phyloP scores from a whole-genome alignment of 2,888 invertebrate species.

The Monopis laevigella region DNA sequence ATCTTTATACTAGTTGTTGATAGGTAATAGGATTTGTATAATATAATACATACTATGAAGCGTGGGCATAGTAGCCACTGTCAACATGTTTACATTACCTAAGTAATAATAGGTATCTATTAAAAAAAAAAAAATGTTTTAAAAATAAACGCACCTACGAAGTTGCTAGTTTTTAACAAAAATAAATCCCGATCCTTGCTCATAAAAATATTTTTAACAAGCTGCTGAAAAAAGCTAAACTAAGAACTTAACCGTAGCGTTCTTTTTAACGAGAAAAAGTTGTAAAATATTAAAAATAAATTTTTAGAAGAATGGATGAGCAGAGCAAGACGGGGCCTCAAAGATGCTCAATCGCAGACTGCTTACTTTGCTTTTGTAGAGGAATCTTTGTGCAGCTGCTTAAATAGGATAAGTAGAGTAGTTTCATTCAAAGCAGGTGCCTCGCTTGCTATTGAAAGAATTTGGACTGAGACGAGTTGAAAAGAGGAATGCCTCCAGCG shows the following conservation, averaged over 20 bases:
- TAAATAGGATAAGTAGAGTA: constrained; percentile 24
- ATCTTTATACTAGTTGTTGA: no score
- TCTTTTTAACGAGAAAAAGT: neutral
- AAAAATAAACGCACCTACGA: no score
- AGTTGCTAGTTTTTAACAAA: no score
- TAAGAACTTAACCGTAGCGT: neutral
- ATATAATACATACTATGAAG: no score
- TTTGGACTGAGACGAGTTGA: neutral
- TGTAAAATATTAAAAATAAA: neutral
- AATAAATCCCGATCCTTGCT: no score
- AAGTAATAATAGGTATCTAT: no score
- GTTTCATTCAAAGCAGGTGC: constrained; percentile 24
- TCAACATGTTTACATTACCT: no score
- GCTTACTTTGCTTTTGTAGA: constrained; percentile 17
- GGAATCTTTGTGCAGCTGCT: constrained; percentile 27
- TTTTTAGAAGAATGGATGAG: neutral
- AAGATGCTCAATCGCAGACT: constrained; percentile 16
- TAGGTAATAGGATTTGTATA: no score
- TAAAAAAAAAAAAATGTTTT: no score
- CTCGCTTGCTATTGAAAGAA: constrained; percentile 19
- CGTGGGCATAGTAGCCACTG: no score
- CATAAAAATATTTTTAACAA: no score
- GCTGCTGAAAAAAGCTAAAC: no score
- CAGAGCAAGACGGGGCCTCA: constrained; percentile 15
- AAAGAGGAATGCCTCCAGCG: constrained; percentile 2